phyloP scores from a whole-genome alignment of 2,113 vertebrate genomes.

The Axis porcinus region DNA sequence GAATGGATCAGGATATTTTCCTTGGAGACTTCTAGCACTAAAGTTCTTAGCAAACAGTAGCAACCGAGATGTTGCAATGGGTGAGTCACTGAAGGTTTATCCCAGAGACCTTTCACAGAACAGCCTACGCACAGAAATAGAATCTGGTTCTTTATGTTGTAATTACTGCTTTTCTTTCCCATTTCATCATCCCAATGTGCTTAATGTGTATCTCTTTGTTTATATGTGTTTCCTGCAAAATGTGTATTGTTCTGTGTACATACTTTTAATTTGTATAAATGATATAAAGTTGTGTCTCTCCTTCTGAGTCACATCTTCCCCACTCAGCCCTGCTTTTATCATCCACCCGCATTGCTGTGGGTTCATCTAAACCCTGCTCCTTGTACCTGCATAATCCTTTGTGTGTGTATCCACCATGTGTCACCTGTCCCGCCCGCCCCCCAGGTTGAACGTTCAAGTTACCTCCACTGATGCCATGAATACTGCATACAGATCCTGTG shows the following conservation, averaged over 20 bases:
- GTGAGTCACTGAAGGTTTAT: not conserved
- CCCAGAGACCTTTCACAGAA: not conserved
- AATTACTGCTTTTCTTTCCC: not conserved
- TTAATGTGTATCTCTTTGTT: not conserved
- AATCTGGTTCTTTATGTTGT: not conserved
- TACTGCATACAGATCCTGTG: not conserved
- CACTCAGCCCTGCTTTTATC: not conserved
- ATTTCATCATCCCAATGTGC: not conserved
- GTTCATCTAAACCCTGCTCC: not conserved
- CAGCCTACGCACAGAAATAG: not conserved
- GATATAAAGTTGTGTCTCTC: not conserved
- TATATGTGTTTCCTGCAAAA: not conserved
- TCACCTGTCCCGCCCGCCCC: not conserved
- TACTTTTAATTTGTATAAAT: not conserved
- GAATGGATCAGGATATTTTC: not conserved
- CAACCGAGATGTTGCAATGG: not conserved
- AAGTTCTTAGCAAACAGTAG: not conserved
- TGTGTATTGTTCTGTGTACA: not conserved
- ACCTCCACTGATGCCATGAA: not conserved
- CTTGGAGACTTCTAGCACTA: no score
- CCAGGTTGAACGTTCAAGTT: accelerated
- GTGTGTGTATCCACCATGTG: accelerated
- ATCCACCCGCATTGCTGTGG: not conserved
- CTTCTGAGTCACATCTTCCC: not conserved
- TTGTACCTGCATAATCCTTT: not conserved